phyloP scores from a whole-genome alignment of 2,888 invertebrate genomes.

The Cheilosia pagana region DNA sequence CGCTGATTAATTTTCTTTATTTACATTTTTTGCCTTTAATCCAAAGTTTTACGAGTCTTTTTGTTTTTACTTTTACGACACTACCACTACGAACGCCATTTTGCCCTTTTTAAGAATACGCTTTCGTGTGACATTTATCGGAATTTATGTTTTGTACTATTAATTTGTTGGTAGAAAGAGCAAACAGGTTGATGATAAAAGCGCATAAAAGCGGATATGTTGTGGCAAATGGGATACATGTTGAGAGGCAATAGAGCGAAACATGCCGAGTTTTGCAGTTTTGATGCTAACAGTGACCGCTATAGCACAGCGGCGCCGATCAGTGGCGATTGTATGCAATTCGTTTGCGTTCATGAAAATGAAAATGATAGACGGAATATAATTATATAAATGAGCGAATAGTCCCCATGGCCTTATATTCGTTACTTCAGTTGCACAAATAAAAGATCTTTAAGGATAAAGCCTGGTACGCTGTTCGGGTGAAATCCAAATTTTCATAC shows the following conservation, averaged over 20 bases:
- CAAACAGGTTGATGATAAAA: slow-evolving; percentile 44
- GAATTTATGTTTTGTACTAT: slow-evolving; percentile 50
- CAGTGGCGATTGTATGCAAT: too few species aligned
- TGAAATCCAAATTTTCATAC: too few species aligned
- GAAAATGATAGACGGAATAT: too few species aligned
- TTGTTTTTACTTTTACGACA: slow-evolving; percentile 69
- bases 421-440: too few species aligned
- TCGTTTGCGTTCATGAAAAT: too few species aligned
- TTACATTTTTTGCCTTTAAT: slow-evolving; percentile 69
- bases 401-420: too few species aligned
- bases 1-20: slow-evolving; percentile 65
- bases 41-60: slow-evolving; percentile 48
- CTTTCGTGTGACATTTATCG: slow-evolving; percentile 77
- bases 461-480: too few species aligned
- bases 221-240: background rate
- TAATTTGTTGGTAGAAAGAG: slow-evolving; percentile 58
- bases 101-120: slow-evolving; percentile 78
- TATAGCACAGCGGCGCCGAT: too few species aligned
- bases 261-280: background rate
- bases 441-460: too few species aligned
- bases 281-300: too few species aligned
- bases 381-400: too few species aligned
- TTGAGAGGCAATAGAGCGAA: background rate
- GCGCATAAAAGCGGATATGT: background rate
- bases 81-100: slow-evolving; percentile 78